A percentile compares a stretch with the other conserved stretches of the same genome.
Evolutionary conservation across 1,140 invertebrate genomes (phyloP).

Genomic region (Aphis craccivora): DNA sequence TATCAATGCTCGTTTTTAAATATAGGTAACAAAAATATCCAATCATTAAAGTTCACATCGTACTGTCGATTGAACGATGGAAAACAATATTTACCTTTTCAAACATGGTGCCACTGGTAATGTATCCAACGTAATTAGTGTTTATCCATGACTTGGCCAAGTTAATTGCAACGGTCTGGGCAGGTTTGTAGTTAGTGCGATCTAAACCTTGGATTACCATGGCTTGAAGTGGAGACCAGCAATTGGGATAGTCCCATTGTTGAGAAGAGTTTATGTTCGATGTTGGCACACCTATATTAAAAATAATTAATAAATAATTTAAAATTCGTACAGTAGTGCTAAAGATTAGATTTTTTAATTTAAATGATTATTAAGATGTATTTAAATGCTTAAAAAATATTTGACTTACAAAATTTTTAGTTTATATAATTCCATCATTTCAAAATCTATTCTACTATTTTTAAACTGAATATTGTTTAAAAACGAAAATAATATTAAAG

Average conservation of each 20-base stretch:
- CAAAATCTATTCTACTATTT: neutral
- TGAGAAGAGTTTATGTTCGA: constrained; percentile 74
- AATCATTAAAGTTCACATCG: neutral
- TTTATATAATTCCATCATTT: neutral
- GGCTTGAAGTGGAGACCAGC: constrained; percentile 83
- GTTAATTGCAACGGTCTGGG: constrained; percentile 66
- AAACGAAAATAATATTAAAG: neutral
- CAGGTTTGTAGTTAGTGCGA: constrained; percentile 65
- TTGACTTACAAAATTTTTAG: too few species aligned
- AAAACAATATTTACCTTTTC: constrained; percentile 73
- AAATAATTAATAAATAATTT: neutral
- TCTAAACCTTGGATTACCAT: constrained; percentile 69
- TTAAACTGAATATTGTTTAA: neutral
- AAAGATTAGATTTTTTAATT: neutral
- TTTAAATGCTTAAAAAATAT: neutral
- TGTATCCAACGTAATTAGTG: constrained; percentile 69
- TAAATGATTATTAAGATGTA: neutral
- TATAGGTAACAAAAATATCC: neutral
- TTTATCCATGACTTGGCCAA: constrained; percentile 70
- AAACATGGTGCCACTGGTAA: constrained; percentile 73
- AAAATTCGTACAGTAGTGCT: neutral
- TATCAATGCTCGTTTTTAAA: neutral
- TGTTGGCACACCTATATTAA: constrained; percentile 72
- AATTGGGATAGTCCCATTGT: constrained; percentile 90
- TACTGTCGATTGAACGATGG: neutral